phyloP scores from a whole-genome alignment of 2,113 vertebrate genomes.

The Deroptyus accipitrinus region DNA sequence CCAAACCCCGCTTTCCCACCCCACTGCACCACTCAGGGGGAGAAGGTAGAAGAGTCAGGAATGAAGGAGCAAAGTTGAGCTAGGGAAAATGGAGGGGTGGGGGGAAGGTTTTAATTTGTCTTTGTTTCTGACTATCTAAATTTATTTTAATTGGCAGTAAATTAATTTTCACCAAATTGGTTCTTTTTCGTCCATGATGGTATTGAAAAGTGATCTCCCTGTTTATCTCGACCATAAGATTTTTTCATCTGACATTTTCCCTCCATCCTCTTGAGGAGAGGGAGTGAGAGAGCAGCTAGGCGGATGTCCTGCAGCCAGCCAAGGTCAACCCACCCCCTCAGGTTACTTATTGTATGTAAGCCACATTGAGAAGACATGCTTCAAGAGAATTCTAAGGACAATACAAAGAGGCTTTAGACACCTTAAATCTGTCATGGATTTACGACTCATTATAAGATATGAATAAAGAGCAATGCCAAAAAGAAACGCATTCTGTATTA shows the following conservation, averaged over 20 bases:
- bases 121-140: background rate
- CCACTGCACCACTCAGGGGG: background rate
- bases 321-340: background rate
- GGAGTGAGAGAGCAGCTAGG: background rate
- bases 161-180: background rate
- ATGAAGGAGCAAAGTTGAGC: background rate
- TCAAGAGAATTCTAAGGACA: background rate
- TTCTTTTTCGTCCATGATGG: background rate
- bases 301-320: background rate
- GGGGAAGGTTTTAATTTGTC: background rate
- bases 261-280: background rate
- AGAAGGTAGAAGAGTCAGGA: background rate
- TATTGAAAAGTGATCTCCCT: background rate
- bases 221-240: background rate
- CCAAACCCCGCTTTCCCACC: fast-evolving
- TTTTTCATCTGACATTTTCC: background rate
- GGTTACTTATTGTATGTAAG: conserved; percentile 22
- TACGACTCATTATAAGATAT: background rate
- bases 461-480: background rate
- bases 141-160: background rate
- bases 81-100: background rate
- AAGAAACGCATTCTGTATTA: background rate
- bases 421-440: background rate
- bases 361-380: background rate
- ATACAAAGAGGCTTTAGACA: background rate